These are phyloP conservation scores for Mergus octosetaceus DNA, from an alignment of 2,797 vertebrate genomes.

Conservation along the genomic window DNA sequence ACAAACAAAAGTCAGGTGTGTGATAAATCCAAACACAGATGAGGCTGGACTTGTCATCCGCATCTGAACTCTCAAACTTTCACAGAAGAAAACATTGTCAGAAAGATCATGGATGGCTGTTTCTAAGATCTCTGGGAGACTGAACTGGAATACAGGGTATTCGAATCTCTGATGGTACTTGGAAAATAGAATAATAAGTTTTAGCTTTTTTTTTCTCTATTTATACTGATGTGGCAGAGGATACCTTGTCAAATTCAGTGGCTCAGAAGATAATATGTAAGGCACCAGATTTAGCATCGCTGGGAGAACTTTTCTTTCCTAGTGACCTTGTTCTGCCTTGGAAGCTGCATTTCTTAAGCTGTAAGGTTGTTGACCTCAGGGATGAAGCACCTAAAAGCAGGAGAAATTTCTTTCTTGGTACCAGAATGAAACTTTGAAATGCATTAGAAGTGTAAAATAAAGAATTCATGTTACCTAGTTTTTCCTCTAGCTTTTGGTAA, in stretches of 20 bases:
- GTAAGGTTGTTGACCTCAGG: not conserved
- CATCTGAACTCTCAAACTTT: not conserved
- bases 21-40: not conserved
- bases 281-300: not conserved
- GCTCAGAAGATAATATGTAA: not conserved
- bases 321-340: not conserved
- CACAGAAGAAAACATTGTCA: not conserved
- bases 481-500: not conserved
- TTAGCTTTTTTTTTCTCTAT: not conserved
- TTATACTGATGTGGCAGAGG: not conserved
- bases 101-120: not conserved
- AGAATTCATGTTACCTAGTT: not conserved
- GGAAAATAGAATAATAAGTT: not conserved
- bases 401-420: not conserved
- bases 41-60: not conserved
- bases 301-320: not conserved
- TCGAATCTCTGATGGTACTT: not conserved
- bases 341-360: not conserved
- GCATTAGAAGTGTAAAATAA: not conserved
- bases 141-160: not conserved
- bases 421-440: not conserved
- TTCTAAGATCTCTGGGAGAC: not conserved
- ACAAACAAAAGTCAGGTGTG: not conserved
- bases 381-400: not conserved
- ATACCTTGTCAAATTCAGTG: not conserved